A percentile compares a stretch with the other conserved stretches of the same genome.
These are phyloP conservation scores for Struthidea cinerea DNA, from an alignment of 2,113 vertebrate species.

Conservation along the genomic window DNA sequence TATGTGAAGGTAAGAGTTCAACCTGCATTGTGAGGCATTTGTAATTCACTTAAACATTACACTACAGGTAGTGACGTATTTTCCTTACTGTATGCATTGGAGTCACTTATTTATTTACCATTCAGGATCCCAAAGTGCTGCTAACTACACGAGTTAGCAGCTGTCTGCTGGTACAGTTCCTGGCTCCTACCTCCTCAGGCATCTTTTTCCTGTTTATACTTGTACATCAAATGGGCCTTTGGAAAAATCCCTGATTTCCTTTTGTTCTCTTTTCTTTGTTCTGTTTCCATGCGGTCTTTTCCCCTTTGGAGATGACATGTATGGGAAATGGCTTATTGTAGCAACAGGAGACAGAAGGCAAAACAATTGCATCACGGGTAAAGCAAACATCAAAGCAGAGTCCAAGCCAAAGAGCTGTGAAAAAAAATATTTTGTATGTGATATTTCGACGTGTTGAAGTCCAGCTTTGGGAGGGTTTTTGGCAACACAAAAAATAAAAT, in stretches of 20 bases:
- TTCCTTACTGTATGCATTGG: neutral
- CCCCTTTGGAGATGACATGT: constrained; percentile 55
- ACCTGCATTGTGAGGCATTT: neutral
- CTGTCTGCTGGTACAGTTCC: constrained; percentile 23
- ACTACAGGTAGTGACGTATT: neutral
- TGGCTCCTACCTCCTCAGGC: constrained; percentile 40
- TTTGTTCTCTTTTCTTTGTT: constrained; percentile 67
- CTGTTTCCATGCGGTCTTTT: constrained; percentile 58
- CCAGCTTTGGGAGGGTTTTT: neutral
- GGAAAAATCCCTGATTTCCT: constrained; percentile 62
- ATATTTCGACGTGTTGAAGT: fast-evolving
- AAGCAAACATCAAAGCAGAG: constrained; percentile 22
- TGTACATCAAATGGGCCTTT: constrained; percentile 56
- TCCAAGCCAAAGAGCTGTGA: neutral
- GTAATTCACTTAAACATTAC: neutral
- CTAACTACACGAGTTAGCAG: neutral
- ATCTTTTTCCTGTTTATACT: constrained; percentile 67
- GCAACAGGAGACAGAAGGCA: constrained; percentile 22
- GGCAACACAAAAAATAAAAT: neutral
- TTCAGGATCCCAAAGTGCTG: neutral
- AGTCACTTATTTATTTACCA: neutral
- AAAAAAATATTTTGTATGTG: neutral
- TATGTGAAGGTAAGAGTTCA: neutral
- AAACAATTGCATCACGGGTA: neutral
- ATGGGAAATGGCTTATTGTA: constrained; percentile 59